Base-by-base conservation (phyloP, 2,113 vertebrate species). In the rabbit (Oryctolagus cuniculus) region DNA sequence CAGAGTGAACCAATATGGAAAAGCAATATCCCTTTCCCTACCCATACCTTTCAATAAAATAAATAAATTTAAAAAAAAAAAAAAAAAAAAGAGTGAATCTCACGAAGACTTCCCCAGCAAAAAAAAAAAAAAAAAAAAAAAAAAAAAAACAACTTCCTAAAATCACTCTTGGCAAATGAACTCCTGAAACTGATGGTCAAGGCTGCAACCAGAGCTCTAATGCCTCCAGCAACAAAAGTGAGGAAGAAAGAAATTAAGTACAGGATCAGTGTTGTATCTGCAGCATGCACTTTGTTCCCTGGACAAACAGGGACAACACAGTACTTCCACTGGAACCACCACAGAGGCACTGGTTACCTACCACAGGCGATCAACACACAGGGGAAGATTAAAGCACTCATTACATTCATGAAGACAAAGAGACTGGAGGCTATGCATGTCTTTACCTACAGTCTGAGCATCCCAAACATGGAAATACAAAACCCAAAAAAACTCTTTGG, bases 281-380 rank as follows among this genome's bases (percentile, higher is more conserved):
- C 31, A 67, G 13, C 36, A 17, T 10, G 22, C 17, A 7, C 19
- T 24, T 24, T 1, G 1, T 29, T 27, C 6, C 69, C 63, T 61
- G 4, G 29, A 4, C 6, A 25, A 75, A 78, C 2, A 77, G 13
- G 11, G 8, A 21, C 38, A 53, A 6, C 8, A 29, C 3, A 21
- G 31, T 0, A 69, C 11, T 29, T 82, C 16, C 55, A n/a, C 31
- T 34, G 22, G 24, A 21, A 80, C 74, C 24, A 44, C 9, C 2
- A 3, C 0, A 27, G 44, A 27, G 10, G 12, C 0, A 2, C 0
- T 0, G 1, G 13, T 5, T 3, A 29, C 19, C 38, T 19, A 36
- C 25, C 6, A 61, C 15, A 44, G 58, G 25, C 22, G 55, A 58
- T 58, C 24, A 70, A 34, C 1, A 2, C 49, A 24, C 5, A 25